phyloP scores from a whole-genome alignment of 2,797 vertebrate species.

The Falco peregrinus region DNA sequence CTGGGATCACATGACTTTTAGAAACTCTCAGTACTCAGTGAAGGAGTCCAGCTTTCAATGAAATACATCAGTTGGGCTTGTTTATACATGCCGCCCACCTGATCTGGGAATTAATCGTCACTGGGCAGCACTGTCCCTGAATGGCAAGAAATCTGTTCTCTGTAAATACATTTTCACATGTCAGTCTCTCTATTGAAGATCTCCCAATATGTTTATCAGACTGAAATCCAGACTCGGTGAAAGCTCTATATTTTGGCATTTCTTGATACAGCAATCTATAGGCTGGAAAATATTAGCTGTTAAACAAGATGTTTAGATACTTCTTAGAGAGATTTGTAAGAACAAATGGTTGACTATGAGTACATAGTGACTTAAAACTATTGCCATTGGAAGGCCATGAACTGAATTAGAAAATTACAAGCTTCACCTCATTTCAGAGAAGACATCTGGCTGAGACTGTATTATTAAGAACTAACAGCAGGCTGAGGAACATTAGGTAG shows the following conservation, averaged over 20 bases:
- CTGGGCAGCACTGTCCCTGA: constrained; percentile 84
- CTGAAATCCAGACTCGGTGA: background rate
- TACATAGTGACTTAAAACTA: background rate
- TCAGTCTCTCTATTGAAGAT: constrained; percentile 86
- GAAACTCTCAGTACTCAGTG: background rate
- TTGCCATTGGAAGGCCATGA: background rate
- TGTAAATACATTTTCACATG: constrained; percentile 83
- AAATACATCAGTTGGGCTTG: background rate
- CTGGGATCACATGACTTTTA: background rate
- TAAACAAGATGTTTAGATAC: background rate
- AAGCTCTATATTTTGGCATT: background rate
- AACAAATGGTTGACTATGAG: background rate
- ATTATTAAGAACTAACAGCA: background rate
- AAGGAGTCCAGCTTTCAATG: background rate
- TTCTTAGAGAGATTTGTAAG: background rate
- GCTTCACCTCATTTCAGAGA: background rate
- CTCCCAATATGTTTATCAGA: constrained; percentile 73
- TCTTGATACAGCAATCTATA: background rate
- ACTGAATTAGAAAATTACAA: background rate
- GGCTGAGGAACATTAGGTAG: background rate
- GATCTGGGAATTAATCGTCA: constrained; percentile 91
- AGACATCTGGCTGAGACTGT: background rate
- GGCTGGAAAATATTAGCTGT: background rate
- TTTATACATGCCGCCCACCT: constrained; percentile 70
- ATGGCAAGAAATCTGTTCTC: constrained; percentile 89